These are phyloP conservation scores for Melanotaenia trifasciata DNA, from an alignment of 2,797 vertebrate species.

Conservation along the genomic window DNA sequence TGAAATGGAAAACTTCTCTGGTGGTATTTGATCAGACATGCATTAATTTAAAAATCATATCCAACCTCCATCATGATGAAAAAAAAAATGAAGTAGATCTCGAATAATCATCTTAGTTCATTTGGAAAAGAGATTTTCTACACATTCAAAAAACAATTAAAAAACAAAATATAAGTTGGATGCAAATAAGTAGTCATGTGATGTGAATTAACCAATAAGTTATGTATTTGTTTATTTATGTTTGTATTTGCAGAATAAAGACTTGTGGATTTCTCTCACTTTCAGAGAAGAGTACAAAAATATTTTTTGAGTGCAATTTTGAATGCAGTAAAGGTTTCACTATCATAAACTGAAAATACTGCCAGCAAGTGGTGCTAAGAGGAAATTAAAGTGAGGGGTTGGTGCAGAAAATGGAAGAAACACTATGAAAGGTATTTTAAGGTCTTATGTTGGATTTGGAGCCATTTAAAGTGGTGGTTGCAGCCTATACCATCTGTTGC, in stretches of 20 bases:
- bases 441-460: not conserved
- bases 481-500: not conserved
- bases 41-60: not conserved
- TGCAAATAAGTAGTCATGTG: too few relatives aligned
- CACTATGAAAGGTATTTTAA: not conserved
- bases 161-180: too few relatives aligned
- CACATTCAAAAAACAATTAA: not conserved
- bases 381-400: not conserved
- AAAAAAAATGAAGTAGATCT: not conserved
- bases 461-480: not conserved
- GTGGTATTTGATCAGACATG: not conserved
- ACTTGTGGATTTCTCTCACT: not conserved
- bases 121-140: not conserved
- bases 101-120: not conserved
- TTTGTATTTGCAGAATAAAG: not conserved
- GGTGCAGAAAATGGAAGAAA: not conserved
- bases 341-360: not conserved
- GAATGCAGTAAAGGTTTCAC: not conserved
- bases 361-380: not conserved
- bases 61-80: not conserved
- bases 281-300: not conserved
- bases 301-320: not conserved
- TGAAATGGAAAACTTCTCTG: not conserved
- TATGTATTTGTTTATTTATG: not conserved
- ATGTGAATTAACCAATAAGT: not conserved